Evolutionary conservation across 2,888 invertebrate genomes (phyloP).

Genomic region (Eremobia ochroleuca): DNA sequence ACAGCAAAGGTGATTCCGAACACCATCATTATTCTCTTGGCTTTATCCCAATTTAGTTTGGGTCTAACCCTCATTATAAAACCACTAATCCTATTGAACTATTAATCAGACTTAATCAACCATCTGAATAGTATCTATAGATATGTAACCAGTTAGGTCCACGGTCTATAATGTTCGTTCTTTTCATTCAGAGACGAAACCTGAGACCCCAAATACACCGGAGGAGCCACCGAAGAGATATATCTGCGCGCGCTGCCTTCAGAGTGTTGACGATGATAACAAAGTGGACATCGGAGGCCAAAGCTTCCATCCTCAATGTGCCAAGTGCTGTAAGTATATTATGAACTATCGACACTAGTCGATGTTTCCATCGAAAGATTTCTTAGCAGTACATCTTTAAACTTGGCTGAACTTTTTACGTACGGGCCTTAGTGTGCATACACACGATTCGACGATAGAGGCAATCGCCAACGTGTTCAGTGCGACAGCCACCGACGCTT

Average conservation of each 20-base stretch:
- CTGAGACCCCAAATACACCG: slow-evolving; percentile 22
- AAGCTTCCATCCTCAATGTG: slow-evolving; percentile 83
- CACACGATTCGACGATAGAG: too few relatives aligned
- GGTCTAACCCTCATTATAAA: background rate
- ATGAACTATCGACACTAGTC: background rate
- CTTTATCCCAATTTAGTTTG: background rate
- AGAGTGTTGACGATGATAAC: slow-evolving; percentile 76
- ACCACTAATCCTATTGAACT: background rate
- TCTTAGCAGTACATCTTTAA: background rate
- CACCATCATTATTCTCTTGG: background rate
- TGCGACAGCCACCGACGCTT: too few relatives aligned
- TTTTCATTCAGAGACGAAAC: slow-evolving; percentile 38
- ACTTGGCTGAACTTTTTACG: background rate
- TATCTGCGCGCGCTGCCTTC: slow-evolving; percentile 84
- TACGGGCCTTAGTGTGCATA: background rate
- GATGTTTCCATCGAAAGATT: background rate
- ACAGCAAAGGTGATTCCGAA: slow-evolving; percentile 55
- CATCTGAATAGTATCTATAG: background rate
- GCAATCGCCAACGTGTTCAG: too few relatives aligned
- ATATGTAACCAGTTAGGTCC: too few relatives aligned
- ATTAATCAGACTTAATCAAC: background rate
- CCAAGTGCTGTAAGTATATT: slow-evolving; percentile 84
- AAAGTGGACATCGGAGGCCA: slow-evolving; percentile 83
- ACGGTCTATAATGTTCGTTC: background rate
- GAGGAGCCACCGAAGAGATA: slow-evolving; percentile 71